Base-by-base conservation (phyloP, 1,140 invertebrate genomes). In the Pseudobourletiella spinata region DNA sequence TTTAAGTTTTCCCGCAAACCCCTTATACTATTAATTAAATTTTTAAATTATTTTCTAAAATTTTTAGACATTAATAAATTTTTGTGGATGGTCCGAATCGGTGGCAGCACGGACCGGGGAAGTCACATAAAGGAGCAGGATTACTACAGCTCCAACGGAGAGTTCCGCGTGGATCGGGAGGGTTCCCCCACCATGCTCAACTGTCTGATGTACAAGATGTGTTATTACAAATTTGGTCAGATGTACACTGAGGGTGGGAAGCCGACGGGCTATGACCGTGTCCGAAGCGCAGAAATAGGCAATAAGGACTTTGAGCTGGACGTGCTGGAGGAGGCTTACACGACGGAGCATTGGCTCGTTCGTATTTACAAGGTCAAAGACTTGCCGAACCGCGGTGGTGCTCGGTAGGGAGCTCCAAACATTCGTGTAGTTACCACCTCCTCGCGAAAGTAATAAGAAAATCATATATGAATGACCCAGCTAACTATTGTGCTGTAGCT, bases 81-180 rank as follows among this genome's bases (percentile, higher is more conserved):
- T 78, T 80, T 98, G 67, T 98, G 95, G 95, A 98, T 98, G 95
- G 95, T 98, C 6, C 83, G 95, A 63, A 98, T 98, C 75, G 95
- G 93, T 67, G 95, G 94, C 61, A 94, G 90, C 73, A 98, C 94
- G 22, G 92, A 96, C 64, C 83, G 87, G 70, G 94, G 95, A 35
- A 83, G 84, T 48, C 91, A 97, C 73, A 98, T 98, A 70, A 90
- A 92, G 72, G 95, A 98, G 78, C 85, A 85, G 73, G 93, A 98
- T 79, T 98, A 98, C 75, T 98, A 95, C 78, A 94, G 91, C 30
- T 81, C 89, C 0, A 86, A 84, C 62, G 95, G 94, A 3, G 94
- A 97, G 79, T 98, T 97, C 75, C 79, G 93, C 65, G 87, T 96
- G 6, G 95, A 98, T 73, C 86, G 86, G 68, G 90, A 94, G 73